Base-by-base conservation (phyloP, 2,888 invertebrate genomes). In the Helobdella robusta region DNA sequence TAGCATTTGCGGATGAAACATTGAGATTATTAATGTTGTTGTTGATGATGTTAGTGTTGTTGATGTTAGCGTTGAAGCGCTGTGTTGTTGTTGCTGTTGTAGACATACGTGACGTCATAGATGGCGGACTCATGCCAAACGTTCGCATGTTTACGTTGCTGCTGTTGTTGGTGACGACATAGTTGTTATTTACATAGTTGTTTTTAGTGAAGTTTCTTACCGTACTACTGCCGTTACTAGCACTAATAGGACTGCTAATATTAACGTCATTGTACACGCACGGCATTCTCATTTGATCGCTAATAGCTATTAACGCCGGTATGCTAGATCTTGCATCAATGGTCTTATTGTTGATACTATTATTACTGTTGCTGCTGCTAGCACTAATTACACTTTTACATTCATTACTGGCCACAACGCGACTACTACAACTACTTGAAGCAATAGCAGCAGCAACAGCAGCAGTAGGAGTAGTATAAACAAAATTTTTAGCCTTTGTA, bases 11-110 rank as follows among this genome's bases (percentile, higher is more conserved):
- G n/a, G n/a, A n/a, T n/a, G n/a, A n/a, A n/a, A n/a, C n/a, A n/a
- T n/a, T n/a, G n/a, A n/a, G n/a, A n/a, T n/a, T n/a, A n/a, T n/a
- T n/a, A n/a, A n/a, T n/a, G n/a, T n/a, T n/a, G n/a, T n/a, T n/a
- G n/a, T n/a, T n/a, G n/a, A n/a, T n/a, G n/a, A n/a, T n/a, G n/a
- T n/a, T n/a, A n/a, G n/a, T n/a, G n/a, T n/a, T n/a, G n/a, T n/a
- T n/a, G n/a, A n/a, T n/a, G n/a, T n/a, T n/a, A n/a, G n/a, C n/a
- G n/a, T n/a, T n/a, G n/a, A n/a, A n/a, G n/a, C n/a, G n/a, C n/a
- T n/a, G n/a, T n/a, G 20, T 50, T 50, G 20, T 50, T 50, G 20
- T 11, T n/a, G 50, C n/a, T 50, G 50, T 50, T 50, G 50, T 50
- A 23, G 50, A 23, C 11, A 40, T 11, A 40, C 15, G 44, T 40